phyloP scores from a whole-genome alignment of 2,113 vertebrate species.

The Okapia johnstoni region DNA sequence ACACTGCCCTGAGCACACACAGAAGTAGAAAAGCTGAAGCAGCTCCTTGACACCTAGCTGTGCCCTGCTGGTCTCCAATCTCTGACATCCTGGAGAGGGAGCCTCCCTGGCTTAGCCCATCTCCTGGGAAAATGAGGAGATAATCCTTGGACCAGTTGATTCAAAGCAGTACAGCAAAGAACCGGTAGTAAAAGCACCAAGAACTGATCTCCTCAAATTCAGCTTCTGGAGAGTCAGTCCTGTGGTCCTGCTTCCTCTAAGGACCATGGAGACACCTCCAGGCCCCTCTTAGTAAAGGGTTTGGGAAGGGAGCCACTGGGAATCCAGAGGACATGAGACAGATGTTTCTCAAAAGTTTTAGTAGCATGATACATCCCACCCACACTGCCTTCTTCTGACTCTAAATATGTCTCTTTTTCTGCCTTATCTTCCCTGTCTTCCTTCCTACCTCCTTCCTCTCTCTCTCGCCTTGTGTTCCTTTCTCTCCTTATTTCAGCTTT shows the following conservation, averaged over 20 bases:
- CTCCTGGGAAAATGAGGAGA: not conserved
- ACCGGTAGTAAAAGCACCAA: not conserved
- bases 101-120: not conserved
- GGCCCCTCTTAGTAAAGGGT: not conserved
- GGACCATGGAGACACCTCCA: fast-evolving
- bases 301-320: not conserved
- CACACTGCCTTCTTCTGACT: not conserved
- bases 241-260: not conserved
- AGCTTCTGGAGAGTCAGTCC: not conserved
- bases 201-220: not conserved
- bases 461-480: not conserved
- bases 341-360: not conserved
- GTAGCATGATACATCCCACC: not conserved
- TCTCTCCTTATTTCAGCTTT: not conserved
- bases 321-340: not conserved
- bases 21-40: not conserved
- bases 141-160: not conserved
- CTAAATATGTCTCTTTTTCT: not conserved
- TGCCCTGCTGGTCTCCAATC: not conserved
- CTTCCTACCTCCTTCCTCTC: not conserved
- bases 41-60: not conserved
- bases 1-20: not conserved
- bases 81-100: not conserved
- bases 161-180: not conserved
- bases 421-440: not conserved